Conservation (phyloP, 2,888 invertebrate genomes). For the Netelia inedita region DNA sequence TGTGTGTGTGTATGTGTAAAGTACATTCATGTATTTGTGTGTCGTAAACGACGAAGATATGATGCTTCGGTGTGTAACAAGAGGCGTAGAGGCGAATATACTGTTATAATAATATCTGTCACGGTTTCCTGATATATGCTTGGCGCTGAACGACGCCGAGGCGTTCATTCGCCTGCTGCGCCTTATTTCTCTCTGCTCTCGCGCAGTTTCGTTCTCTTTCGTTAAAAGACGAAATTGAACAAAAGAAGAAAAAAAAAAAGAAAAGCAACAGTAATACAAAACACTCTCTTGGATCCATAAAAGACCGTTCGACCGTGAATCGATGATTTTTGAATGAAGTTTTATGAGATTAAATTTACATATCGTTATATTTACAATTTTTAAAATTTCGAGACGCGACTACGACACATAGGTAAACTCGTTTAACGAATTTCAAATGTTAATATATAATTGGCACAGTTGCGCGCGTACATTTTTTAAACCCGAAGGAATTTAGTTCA, state of each 20-base stretch:
- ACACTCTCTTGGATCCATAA: no score
- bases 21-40: no score
- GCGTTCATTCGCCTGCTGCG: conserved; percentile 60
- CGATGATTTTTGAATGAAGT: background rate
- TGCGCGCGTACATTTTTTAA: background rate
- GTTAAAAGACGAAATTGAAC: conserved; percentile 1
- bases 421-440: background rate
- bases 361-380: background rate
- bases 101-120: conserved; percentile 71
- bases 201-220: background rate
- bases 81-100: conserved; percentile 49
- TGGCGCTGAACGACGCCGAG: conserved; percentile 32
- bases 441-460: background rate
- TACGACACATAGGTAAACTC: background rate
- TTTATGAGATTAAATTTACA: background rate
- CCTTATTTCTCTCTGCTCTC: background rate
- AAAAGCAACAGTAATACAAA: background rate
- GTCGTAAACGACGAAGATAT: conserved; percentile 17
- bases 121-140: conserved; percentile 64
- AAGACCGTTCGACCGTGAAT: no score
- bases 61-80: conserved; percentile 5
- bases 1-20: background rate
- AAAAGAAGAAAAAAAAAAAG: background rate
- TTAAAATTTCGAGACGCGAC: background rate
- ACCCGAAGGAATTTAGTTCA: background rate